Conservation (phyloP, 1,140 invertebrate species). For the Hylaeus anthracinus region DNA sequence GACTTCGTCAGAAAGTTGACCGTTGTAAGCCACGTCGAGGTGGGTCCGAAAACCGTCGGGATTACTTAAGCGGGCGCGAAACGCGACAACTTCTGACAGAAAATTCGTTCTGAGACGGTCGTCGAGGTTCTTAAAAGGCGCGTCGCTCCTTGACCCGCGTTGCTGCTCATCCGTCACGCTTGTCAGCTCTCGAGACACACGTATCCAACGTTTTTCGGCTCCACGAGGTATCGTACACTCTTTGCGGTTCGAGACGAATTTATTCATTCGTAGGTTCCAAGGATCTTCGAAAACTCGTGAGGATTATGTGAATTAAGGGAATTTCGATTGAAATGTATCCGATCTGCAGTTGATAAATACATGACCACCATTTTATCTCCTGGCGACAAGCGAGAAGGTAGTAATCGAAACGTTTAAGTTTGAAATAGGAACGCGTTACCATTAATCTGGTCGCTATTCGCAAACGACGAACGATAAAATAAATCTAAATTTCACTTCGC, state of each 20-base stretch:
- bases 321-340: background rate
- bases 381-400: no score
- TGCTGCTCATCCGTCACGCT: constrained; percentile 57
- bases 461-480: background rate
- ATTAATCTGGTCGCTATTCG: background rate
- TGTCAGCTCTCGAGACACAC: constrained; percentile 55
- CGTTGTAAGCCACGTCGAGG: constrained; percentile 14
- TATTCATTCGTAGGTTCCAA: constrained; percentile 35
- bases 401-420: no score
- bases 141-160: constrained; percentile 59
- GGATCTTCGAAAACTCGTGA: background rate
- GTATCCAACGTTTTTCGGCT: constrained; percentile 40
- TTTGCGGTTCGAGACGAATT: constrained; percentile 44
- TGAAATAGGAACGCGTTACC: no score
- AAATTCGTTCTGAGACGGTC: constrained; percentile 52
- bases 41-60: background rate
- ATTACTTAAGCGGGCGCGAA: constrained; percentile 24
- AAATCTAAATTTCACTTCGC: background rate
- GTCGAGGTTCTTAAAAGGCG: constrained; percentile 52
- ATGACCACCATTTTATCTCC: no score
- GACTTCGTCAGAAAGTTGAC: background rate
- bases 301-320: background rate
- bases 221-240: constrained; percentile 27
- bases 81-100: constrained; percentile 38
- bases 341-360: background rate